Evolutionary conservation across 2,888 invertebrate species (phyloP), one percentile per base, ranked within the genome.

Genomic region (Pardosa pseudoannulata): DNA sequence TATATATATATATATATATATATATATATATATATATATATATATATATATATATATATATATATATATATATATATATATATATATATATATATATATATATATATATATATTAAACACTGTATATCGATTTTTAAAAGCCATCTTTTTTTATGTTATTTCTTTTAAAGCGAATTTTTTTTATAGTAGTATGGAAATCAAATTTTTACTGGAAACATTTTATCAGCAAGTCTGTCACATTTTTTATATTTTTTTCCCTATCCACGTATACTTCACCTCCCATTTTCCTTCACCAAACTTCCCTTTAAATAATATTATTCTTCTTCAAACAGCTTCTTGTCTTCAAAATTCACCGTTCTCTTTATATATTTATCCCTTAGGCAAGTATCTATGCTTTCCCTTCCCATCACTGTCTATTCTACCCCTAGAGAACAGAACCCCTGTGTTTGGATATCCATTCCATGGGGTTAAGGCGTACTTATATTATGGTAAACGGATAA

Each of bases 291-390:
- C 56, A 6, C 11, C 19, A 23, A 56, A 23, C 5, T 16, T 23
- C 23, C 56, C 56, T 56, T 56, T 23, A 23, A 56, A 56, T 56
- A 56, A 56, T 56, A 56, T 56, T 56, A 56, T 56, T 23, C 23
- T n/a, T n/a, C 16, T 56, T 56, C 23, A 56, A 56, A 56, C 56
- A 56, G 56, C 56, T 23, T 56, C 23, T 56, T 23, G 56, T 23
- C 56, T 56, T 56, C 56, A 56, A 11, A 56, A 56, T 56, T 56
- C 56, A 56, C 0, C 56, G 23, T 56, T 56, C 19, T 23, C 3
- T 56, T 56, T 56, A 23, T 56, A 56, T 56, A 23, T 56, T 56
- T 56, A 56, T 56, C 19, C 23, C 56, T 46, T 23, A 23, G 56
- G 23, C 56, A 6, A 23, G 23, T 1, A 5, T 23, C 19, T 56